Evolutionary conservation across 2,113 vertebrate species (phyloP).

Genomic region (Oryzias melastigma): DNA sequence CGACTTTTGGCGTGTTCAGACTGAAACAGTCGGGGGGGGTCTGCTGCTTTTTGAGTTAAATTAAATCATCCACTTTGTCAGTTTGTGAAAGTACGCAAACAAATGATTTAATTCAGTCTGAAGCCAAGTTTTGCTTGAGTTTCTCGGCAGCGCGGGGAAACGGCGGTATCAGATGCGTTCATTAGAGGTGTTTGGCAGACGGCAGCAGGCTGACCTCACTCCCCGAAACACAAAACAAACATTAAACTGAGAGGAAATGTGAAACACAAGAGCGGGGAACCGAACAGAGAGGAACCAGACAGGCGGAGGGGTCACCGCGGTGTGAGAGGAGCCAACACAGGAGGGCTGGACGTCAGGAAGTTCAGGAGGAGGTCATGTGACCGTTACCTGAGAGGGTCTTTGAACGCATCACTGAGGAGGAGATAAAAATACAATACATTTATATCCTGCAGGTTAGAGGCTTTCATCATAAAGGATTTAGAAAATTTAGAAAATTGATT

Average conservation of each 20-base stretch:
- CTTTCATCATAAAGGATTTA: too few relatives aligned
- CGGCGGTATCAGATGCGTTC: conserved; percentile 48
- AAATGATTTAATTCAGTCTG: too few relatives aligned
- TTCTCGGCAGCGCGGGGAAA: conserved; percentile 21
- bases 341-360: conserved; percentile 42
- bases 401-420: background rate
- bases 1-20: too few relatives aligned
- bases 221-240: conserved; percentile 32
- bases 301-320: conserved; percentile 18
- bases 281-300: conserved; percentile 13
- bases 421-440: too few relatives aligned
- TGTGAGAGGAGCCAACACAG: conserved; percentile 46
- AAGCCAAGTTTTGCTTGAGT: conserved; percentile 14
- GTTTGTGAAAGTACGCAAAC: too few relatives aligned
- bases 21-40: too few relatives aligned
- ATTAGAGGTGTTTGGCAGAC: conserved; percentile 54
- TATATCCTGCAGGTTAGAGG: background rate
- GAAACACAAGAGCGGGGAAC: conserved; percentile 35
- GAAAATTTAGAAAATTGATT: too few relatives aligned
- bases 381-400: conserved; percentile 42
- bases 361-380: conserved; percentile 46
- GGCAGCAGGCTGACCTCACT: conserved; percentile 43
- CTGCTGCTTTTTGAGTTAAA: too few relatives aligned
- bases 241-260: conserved; percentile 30
- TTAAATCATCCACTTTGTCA: too few relatives aligned